Evolutionary conservation across 2,113 vertebrate genomes (phyloP).

Genomic region (Salvator merianae): DNA sequence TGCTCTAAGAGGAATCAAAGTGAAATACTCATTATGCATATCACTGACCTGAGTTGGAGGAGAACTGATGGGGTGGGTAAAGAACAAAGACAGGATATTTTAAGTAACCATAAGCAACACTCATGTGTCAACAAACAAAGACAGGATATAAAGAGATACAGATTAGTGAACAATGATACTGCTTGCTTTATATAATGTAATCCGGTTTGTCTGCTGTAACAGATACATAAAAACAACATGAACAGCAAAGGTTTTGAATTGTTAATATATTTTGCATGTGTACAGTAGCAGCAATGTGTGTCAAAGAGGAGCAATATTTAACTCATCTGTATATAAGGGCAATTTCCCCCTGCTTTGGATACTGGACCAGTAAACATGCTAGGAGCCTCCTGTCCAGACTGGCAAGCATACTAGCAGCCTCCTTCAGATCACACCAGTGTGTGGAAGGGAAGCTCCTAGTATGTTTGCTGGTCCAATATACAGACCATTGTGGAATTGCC

Average conservation of each 20-base stretch:
- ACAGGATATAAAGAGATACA: conserved; percentile 69
- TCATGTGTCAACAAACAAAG: conserved; percentile 61
- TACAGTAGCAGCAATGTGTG: conserved; percentile 24
- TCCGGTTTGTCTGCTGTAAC: conserved; percentile 59
- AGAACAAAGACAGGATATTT: conserved; percentile 63
- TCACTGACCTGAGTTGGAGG: conserved; percentile 55
- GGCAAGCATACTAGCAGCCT: too few relatives aligned
- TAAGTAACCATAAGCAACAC: conserved; percentile 64
- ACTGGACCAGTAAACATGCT: too few relatives aligned
- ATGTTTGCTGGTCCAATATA: too few relatives aligned
- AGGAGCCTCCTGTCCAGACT: too few relatives aligned
- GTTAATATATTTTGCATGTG: neutral
- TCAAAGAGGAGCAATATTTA: conserved; percentile 6
- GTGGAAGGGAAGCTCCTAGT: too few relatives aligned
- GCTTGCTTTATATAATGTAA: conserved; percentile 65
- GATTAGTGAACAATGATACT: conserved; percentile 63
- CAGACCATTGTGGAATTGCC: too few relatives aligned
- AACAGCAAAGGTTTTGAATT: conserved; percentile 58
- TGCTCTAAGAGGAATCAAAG: conserved; percentile 27
- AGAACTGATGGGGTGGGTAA: conserved; percentile 39
- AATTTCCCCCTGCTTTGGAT: too few relatives aligned
- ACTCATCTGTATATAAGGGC: conserved; percentile 5
- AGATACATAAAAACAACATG: conserved; percentile 30
- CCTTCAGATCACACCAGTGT: too few relatives aligned
- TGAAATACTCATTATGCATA: conserved; percentile 33